Base-by-base conservation (phyloP, 2,797 vertebrate genomes). In the Hozukius guyotensis region DNA sequence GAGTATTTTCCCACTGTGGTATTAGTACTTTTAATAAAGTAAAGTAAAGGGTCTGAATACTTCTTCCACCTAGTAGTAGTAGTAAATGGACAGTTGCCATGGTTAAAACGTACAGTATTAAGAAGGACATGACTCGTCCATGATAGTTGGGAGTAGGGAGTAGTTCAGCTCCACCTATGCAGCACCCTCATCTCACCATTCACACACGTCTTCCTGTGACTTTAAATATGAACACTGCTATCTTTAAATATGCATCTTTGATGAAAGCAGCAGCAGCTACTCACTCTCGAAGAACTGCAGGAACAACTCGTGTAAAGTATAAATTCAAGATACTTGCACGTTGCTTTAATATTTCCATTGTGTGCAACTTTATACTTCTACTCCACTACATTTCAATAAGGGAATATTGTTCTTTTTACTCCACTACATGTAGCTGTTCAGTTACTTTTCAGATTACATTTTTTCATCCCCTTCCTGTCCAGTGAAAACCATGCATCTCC, bases 231-330 rank as follows among this genome's bases (percentile, higher is more conserved):
- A 11, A 13, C 16, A 38, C 22, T 7, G 18, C 16, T 49, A 29
- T 63, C 1, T 53, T 38, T n/a, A 20, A 12, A 60, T 0, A 8
- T 27, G 31, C 20, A 63, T 24, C 46, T 18, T 73, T 5, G 62
- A n/a, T 72, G 46, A 42, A 42, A 42, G 38, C 38, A 42, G 38
- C 38, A 42, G 13, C 38, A 42, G 68, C 1, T 74, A 96, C 98
- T 99, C 95, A 99, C 98, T 98, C 96, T 98, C 97, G 92, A 99
- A 99, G 94, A 97, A 97, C 96, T 98, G 97, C 77, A 99, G 95
- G 96, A 98, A 98, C 86, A 99, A 95, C 95, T 98, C 97, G 94
- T 98, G 98, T 42, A 42, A 42, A 42, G 75, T 42, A 42, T 42
- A 42, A 42, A 42, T 42, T 42, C 38, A 42, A 42, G 38, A 42